These are phyloP conservation scores for Axea sp. DNA, from an alignment of 2,888 invertebrate species.

Conservation along the genomic window DNA sequence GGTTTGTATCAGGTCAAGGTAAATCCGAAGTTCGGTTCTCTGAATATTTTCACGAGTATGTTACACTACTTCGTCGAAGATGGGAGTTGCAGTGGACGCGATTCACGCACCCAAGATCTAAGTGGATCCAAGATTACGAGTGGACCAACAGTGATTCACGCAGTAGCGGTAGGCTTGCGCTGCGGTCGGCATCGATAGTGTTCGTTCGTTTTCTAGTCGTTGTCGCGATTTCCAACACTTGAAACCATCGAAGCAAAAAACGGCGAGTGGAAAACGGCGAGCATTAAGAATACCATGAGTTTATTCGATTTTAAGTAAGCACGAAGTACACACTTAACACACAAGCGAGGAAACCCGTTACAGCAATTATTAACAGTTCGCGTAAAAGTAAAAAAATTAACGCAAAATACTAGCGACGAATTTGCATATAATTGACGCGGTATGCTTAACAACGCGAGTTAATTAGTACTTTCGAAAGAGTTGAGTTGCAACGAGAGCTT, in stretches of 20 bases:
- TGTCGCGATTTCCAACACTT: slow-evolving; percentile 23
- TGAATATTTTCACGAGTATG: slow-evolving; percentile 28
- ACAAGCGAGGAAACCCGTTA: too few species aligned
- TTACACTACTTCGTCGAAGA: slow-evolving; percentile 11
- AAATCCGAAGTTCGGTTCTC: slow-evolving; percentile 24
- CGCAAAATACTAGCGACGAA: too few species aligned
- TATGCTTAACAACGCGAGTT: too few species aligned
- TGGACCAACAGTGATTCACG: slow-evolving; percentile 52
- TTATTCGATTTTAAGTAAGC: slow-evolving; percentile 26
- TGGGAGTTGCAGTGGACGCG: slow-evolving; percentile 6
- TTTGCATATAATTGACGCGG: too few species aligned
- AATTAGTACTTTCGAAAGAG: too few species aligned
- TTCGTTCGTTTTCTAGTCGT: slow-evolving; percentile 56
- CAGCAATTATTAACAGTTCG: too few species aligned
- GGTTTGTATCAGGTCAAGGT: slow-evolving; percentile 43
- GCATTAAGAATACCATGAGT: slow-evolving; percentile 44
- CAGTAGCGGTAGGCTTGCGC: slow-evolving; percentile 75
- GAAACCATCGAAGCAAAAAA: not conserved
- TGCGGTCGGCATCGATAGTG: slow-evolving; percentile 72
- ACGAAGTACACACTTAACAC: too few species aligned
- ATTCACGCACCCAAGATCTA: slow-evolving; percentile 34
- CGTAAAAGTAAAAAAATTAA: not conserved
- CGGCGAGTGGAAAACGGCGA: slow-evolving; percentile 53
- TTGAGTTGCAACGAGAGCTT: too few species aligned
- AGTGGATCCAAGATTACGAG: slow-evolving; percentile 50